A percentile compares a stretch with the other conserved stretches of the same genome.
phyloP scores from a whole-genome alignment of 2,797 vertebrate species.

The Tangara arthus region DNA sequence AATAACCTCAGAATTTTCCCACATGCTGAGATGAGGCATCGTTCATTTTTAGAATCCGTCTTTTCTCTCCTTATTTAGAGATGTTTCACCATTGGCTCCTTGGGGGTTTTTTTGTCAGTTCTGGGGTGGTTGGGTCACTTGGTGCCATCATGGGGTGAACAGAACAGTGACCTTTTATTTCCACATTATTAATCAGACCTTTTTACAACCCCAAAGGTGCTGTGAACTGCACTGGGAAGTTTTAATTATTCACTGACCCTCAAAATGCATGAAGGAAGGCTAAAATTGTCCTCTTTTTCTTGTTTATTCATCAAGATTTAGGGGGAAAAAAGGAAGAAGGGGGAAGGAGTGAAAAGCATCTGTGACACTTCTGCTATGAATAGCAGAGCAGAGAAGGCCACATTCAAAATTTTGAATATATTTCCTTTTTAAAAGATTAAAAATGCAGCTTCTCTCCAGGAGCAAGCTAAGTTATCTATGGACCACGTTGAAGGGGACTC shows the following conservation, averaged over 20 bases:
- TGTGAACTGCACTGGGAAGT: background rate
- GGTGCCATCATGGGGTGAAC: accelerated
- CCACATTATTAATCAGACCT: background rate
- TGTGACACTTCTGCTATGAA: background rate
- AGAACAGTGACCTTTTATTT: background rate
- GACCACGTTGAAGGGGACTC: background rate
- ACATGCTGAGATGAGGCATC: background rate
- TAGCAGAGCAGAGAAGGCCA: background rate
- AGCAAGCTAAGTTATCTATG: background rate
- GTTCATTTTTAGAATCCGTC: background rate
- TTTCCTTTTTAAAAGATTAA: background rate
- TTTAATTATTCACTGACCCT: background rate
- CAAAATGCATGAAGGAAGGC: background rate
- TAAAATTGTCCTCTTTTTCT: background rate
- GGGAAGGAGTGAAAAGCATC: background rate
- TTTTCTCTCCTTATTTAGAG: background rate
- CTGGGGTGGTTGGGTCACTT: background rate
- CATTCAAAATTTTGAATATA: background rate
- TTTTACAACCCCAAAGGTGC: background rate
- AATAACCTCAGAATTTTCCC: slow-evolving; percentile 24
- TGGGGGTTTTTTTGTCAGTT: background rate
- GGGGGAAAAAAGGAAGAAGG: accelerated
- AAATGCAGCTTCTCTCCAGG: background rate
- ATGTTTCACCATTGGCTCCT: background rate
- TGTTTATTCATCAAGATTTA: background rate